These are phyloP conservation scores for Poeciliopsis presidionis DNA, from an alignment of 2,797 vertebrate species.

Conservation along the genomic window DNA sequence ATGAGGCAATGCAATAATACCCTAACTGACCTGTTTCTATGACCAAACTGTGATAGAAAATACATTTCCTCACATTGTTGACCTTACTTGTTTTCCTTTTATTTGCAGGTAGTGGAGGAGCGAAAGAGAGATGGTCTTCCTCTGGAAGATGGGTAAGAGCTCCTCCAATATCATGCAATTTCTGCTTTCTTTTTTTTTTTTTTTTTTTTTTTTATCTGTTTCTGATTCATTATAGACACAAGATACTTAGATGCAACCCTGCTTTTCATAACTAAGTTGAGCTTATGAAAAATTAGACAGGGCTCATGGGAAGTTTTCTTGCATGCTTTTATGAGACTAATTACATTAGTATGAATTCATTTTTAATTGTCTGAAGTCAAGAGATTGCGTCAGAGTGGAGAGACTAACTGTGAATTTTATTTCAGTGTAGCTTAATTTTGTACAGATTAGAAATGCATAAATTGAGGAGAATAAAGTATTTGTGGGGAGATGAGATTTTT, in stretches of 20 bases:
- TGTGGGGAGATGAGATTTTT: not conserved
- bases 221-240: slow-evolving; percentile 3
- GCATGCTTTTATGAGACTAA: not conserved
- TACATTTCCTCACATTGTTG: not conserved
- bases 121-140: slow-evolving; percentile 87
- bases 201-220: slow-evolving; percentile 6
- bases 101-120: slow-evolving; percentile 88
- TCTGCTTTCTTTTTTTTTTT: not conserved
- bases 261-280: not conserved
- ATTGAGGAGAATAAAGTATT: not conserved
- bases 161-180: slow-evolving; percentile 11
- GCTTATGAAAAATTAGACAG: not conserved
- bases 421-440: slow-evolving; percentile 3
- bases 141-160: slow-evolving; percentile 87
- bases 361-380: slow-evolving; percentile 26
- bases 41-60: not conserved
- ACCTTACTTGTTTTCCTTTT: not conserved
- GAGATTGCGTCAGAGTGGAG: slow-evolving; percentile 35
- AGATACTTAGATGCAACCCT: not conserved
- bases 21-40: not conserved
- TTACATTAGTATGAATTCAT: not conserved
- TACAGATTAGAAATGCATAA: not conserved
- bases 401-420: not conserved
- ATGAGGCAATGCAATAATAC: not conserved
- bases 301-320: not conserved